Conservation (phyloP, 2,797 vertebrate genomes). For the Alosa sapidissima region DNA sequence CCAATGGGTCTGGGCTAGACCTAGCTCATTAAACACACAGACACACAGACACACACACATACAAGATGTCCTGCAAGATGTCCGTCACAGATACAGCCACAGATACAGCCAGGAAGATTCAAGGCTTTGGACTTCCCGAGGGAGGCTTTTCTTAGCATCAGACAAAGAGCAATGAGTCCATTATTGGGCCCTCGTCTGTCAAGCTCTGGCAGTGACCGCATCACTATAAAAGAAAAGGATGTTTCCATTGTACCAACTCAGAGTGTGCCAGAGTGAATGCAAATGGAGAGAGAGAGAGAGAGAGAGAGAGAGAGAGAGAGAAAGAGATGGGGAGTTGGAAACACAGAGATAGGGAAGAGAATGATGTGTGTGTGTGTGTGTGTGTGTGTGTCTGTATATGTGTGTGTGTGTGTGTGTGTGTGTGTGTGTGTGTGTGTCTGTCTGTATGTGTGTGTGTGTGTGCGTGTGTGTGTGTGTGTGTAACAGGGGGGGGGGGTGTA, state of each 20-base stretch:
- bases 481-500: no score
- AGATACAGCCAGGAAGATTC: background rate
- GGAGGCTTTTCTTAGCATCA: background rate
- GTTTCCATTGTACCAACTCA: conserved; percentile 20
- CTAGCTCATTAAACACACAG: background rate
- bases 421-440: no score
- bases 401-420: no score
- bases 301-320: background rate
- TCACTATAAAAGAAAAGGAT: conserved; percentile 8
- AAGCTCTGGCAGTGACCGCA: conserved; percentile 31
- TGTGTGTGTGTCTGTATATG: no score
- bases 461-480: no score
- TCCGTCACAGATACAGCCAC: background rate
- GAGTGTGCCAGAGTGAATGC: conserved; percentile 12
- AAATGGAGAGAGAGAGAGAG: background rate
- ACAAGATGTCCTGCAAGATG: no score
- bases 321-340: no score
- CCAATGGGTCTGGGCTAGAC: no score
- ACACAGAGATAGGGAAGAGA: no score
- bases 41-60: background rate
- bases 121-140: no score
- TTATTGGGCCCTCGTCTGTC: conserved; percentile 29
- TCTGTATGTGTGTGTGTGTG: no score
- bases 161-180: conserved; percentile 9
- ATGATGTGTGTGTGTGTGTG: no score